Evolutionary conservation across 1,140 invertebrate genomes (phyloP), one percentile per base, ranked within the genome.

Genomic region (Gryllus bimaculatus): DNA sequence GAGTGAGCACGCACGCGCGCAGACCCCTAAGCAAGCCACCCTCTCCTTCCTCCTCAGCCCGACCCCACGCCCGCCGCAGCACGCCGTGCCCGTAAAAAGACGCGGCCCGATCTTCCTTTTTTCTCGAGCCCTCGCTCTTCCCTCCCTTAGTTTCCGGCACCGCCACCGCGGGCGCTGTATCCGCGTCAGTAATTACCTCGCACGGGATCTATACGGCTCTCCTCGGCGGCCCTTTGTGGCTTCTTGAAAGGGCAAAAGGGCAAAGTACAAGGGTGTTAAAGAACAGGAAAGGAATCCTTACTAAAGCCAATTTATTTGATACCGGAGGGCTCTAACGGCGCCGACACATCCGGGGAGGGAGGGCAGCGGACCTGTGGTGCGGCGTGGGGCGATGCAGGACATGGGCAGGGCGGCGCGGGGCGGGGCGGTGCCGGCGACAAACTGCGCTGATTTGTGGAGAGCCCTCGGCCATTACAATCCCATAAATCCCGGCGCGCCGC

Each of bases 241-340:
- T 66, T 66, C 54, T 66, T 66, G 54, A 66, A 66, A 66, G 54
- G 54, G 54, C 54, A 66, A 66, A 66, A 66, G 54, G 54, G 54
- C 54, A 66, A 18, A 66, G 54, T 66, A 66, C 54, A 66, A 66
- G 54, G 54, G 54, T 66, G 54, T 66, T 66, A 66, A 66, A 66
- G 54, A 66, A 66, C 54, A 66, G 54, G 54, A 66, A 66, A 66
- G 54, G 54, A 66, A 66, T 66, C 54, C 54, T 66, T 66, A 66
- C 54, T 66, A 66, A 66, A 66, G 54, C 54, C 54, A 66, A 66
- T 66, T 66, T 66, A 66, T 66, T 66, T 66, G 54, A 66, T 66
- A 66, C 54, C 54, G 18, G 10, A 66, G 54, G 54, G 18, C 54
- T 18, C 54, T 66, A 13, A 66, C 10, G 54, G 54, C 54, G 54